A percentile compares a stretch with the other conserved stretches of the same genome.
Evolutionary conservation across 2,888 invertebrate genomes (phyloP).

Genomic region (Caenorhabditis zanzibari): DNA sequence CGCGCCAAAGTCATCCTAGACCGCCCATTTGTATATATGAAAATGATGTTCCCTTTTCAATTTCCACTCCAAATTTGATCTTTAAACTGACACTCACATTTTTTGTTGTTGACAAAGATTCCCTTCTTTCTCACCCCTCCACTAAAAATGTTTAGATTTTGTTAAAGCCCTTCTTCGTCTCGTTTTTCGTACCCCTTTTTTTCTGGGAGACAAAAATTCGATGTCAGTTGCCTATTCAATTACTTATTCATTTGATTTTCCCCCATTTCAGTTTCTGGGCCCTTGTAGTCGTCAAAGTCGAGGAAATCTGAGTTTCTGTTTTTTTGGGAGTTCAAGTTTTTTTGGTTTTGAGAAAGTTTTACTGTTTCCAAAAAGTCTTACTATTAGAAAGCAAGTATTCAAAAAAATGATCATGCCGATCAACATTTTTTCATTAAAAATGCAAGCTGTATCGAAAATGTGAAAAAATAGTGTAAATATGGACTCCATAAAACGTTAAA

Average conservation of each 20-base stretch:
- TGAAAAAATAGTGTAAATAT: no score
- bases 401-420: no score
- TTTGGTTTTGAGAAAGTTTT: no score
- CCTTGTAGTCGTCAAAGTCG: slow-evolving; percentile 25
- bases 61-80: slow-evolving; percentile 16
- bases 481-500: no score
- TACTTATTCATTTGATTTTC: slow-evolving; percentile 61
- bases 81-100: slow-evolving; percentile 1
- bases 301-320: neutral
- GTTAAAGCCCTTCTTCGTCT: slow-evolving; percentile 25
- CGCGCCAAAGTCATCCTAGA: no score
- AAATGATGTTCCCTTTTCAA: no score
- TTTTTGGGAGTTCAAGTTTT: neutral
- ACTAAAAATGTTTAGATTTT: slow-evolving; percentile 56
- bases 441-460: no score
- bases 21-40: no score
- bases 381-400: no score
- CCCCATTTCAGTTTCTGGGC: neutral
- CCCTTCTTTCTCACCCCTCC: neutral
- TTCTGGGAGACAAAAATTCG: neutral
- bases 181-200: neutral
- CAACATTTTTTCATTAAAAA: no score
- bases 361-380: neutral
- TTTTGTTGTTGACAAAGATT: slow-evolving; percentile 10
- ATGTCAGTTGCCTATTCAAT: slow-evolving; percentile 26